phyloP scores from a whole-genome alignment of 2,797 vertebrate genomes.

The Hypotaenidia okinawae region DNA sequence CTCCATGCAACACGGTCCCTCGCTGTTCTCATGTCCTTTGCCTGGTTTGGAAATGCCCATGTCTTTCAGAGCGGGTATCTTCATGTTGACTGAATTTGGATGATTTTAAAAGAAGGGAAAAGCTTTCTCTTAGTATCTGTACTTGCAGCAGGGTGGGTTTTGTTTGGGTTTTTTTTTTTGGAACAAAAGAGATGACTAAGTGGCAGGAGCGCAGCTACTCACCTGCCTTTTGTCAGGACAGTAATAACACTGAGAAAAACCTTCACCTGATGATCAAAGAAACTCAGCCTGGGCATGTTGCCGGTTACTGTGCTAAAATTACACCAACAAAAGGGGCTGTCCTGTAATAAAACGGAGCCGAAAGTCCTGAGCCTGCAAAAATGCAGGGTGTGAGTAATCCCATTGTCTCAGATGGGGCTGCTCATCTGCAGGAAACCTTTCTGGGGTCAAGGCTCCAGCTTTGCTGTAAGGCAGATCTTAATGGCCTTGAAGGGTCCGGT shows the following conservation, averaged over 20 bases:
- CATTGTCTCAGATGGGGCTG: background rate
- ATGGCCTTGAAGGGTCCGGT: background rate
- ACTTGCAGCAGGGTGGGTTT: background rate
- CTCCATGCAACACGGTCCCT: accelerated
- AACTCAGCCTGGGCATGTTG: background rate
- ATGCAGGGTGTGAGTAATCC: background rate
- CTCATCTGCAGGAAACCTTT: background rate
- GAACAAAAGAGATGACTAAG: background rate
- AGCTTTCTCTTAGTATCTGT: accelerated
- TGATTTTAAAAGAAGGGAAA: accelerated
- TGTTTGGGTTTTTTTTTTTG: background rate
- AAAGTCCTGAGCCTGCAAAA: conserved; percentile 42
- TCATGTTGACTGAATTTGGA: background rate
- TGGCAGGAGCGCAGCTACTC: background rate
- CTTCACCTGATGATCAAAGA: background rate
- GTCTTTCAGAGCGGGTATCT: background rate
- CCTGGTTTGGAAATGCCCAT: background rate
- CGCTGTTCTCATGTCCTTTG: background rate
- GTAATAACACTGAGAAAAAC: background rate
- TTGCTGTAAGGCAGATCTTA: background rate
- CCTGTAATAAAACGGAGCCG: background rate
- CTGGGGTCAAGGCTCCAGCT: background rate
- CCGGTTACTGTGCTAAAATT: background rate
- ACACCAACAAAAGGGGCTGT: background rate
- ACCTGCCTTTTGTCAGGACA: background rate